Conservation (phyloP, 2,797 vertebrate species). For the Acanthurus leucopareius region DNA sequence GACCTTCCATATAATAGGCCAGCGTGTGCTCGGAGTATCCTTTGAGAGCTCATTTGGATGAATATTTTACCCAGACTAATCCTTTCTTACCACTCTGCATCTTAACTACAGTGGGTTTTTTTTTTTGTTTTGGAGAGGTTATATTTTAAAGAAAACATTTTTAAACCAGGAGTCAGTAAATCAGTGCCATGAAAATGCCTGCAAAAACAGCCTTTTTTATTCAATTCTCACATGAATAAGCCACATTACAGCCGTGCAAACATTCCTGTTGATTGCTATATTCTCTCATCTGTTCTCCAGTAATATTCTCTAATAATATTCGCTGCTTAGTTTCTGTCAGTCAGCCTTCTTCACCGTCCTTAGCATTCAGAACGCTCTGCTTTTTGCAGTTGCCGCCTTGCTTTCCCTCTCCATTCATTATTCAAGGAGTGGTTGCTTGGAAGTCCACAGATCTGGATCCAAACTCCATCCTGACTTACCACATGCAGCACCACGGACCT, state of each 20-base stretch:
- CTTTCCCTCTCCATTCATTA: conserved; percentile 69
- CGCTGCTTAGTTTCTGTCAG: conserved; percentile 29
- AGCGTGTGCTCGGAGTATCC: background rate
- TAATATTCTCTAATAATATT: conserved; percentile 29
- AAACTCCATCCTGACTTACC: conserved; percentile 57
- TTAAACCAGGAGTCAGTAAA: background rate
- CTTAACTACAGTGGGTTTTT: background rate
- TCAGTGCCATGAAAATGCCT: background rate
- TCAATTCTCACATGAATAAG: background rate
- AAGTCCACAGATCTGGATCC: conserved; percentile 66
- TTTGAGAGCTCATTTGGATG: conserved; percentile 47
- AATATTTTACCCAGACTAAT: conserved; percentile 27
- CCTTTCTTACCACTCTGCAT: background rate
- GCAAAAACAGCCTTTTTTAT: background rate
- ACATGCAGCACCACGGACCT: conserved; percentile 29
- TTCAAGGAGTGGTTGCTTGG: conserved; percentile 65
- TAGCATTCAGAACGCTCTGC: conserved; percentile 36
- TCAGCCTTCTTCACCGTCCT: conserved; percentile 12
- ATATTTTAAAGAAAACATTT: conserved; percentile 6
- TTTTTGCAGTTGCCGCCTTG: conserved; percentile 49
- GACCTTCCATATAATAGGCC: conserved; percentile 15
- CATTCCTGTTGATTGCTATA: background rate
- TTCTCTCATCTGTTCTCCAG: background rate
- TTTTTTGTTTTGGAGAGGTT: background rate
- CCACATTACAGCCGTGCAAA: no score